phyloP scores from a whole-genome alignment of 2,888 invertebrate genomes.

The Buathra laborator region DNA sequence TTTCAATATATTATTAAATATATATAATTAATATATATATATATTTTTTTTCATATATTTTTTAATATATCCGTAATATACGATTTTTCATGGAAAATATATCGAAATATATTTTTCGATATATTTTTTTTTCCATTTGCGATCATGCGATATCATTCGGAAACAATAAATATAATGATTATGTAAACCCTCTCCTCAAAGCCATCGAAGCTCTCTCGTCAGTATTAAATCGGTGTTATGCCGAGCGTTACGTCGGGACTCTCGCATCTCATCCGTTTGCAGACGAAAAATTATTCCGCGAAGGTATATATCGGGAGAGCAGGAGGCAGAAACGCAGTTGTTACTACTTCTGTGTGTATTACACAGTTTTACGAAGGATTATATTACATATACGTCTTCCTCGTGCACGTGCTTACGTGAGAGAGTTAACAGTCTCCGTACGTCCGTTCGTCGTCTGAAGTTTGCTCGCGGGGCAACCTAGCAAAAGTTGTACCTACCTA shows the following conservation, averaged over 20 bases:
- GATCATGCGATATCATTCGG: neutral
- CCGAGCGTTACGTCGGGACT: neutral
- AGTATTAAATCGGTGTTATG: too few relatives aligned
- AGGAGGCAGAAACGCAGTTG: constrained; percentile 5
- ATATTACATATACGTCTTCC: constrained; percentile 44
- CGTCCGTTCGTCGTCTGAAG: constrained; percentile 30
- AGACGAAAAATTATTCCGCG: constrained; percentile 45
- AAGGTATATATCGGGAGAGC: neutral
- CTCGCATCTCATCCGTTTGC: constrained; percentile 22
- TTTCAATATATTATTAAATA: neutral
- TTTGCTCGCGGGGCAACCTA: constrained; percentile 1
- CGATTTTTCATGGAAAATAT: too few relatives aligned
- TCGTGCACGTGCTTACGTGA: constrained; percentile 60
- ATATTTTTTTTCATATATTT: too few relatives aligned
- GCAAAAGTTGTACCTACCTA: constrained; percentile 17
- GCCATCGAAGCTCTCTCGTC: neutral
- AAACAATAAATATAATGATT: constrained; percentile 12
- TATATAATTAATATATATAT: neutral
- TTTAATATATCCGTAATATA: too few relatives aligned
- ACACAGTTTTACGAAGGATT: neutral
- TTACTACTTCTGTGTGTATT: constrained; percentile 27
- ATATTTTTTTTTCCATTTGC: too few relatives aligned
- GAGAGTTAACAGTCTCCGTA: constrained; percentile 42
- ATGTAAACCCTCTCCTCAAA: constrained; percentile 31
- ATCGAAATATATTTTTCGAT: too few relatives aligned